Evolutionary conservation across 2,797 vertebrate species (phyloP), one percentile per base, ranked within the genome.

Genomic region (Melanotaenia nigrans): DNA sequence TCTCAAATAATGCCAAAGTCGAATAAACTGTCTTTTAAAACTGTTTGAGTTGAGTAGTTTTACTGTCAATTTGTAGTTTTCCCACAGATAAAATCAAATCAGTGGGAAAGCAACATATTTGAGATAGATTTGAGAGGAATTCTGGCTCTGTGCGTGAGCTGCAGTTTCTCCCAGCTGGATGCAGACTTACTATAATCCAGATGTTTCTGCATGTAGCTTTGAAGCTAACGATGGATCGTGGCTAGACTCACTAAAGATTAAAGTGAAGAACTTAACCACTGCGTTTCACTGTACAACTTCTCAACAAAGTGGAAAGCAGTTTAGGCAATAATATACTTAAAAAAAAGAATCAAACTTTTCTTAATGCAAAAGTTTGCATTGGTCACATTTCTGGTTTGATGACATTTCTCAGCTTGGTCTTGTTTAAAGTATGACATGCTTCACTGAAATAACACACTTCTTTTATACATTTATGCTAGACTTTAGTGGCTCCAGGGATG

Each of bases 401-500:
- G 2, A 33, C 32, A 53, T 65, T n/a, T 58, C 18, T 68, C 14
- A 67, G 18, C 20, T 32, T 63, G 47, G 38, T 76, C 51, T 72
- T 55, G 64, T 70, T 63, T 14, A 49, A 65, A n/a, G 8, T 59
- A 71, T 22, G 69, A 57, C 76, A 62, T 47, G 69, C 72, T 72
- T 77, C 61, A 61, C 30, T 57, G 47, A 78, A 65, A 61, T 36
- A 84, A 35, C 62, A 75, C 69, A 79, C 53, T 80, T 2, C 68
- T 45, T 75, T 61, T 38, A 63, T 77, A 78, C 68, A 68, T 58
- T 49, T 65, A 72, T 58, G 3, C 20, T 55, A 32, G 45, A 61
- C 77, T 72, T 82, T 55, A 22, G 77, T 71, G 71, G 59, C 77
- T 74, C 70, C 35, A 22, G 75, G 76, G 75, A 73, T 75, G 75